Conservation (phyloP, 92 coral and sea anemone species). For the Zoanthus solanderi region DNA sequence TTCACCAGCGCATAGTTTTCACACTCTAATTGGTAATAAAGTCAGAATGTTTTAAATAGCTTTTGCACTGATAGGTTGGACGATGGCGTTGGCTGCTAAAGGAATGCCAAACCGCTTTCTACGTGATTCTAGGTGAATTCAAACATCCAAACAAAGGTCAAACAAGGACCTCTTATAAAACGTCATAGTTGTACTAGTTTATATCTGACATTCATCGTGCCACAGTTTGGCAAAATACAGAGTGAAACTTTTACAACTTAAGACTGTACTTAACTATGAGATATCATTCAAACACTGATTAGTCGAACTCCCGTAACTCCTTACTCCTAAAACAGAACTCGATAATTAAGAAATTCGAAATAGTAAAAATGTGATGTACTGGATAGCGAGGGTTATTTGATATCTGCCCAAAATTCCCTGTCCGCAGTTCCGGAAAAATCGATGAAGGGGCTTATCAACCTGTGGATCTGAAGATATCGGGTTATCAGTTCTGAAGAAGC, state of each 20-base stretch:
- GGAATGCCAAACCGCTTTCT: conserved; percentile 29
- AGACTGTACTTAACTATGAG: no score
- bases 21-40: conserved; percentile 33
- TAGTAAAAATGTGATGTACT: conserved; percentile 7
- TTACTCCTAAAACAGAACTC: not conserved
- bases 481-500: conserved; percentile 17
- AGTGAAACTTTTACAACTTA: no score
- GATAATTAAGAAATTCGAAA: not conserved
- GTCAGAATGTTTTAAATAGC: conserved; percentile 26
- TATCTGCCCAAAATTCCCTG: conserved; percentile 15
- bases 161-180: conserved; percentile 7
- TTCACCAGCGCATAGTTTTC: conserved; percentile 36
- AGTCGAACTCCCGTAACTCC: not conserved
- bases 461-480: conserved; percentile 37
- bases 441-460: conserved; percentile 15
- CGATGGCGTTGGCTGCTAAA: not conserved
- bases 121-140: conserved; percentile 10
- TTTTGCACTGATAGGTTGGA: conserved; percentile 26
- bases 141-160: conserved; percentile 31
- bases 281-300: not conserved
- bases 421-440: conserved; percentile 30
- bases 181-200: not conserved
- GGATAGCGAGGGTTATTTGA: not conserved
- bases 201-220: conserved; percentile 12
- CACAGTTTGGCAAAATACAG: not conserved